Base-by-base conservation (phyloP, 2,888 invertebrate genomes). In the Blera fallax region DNA sequence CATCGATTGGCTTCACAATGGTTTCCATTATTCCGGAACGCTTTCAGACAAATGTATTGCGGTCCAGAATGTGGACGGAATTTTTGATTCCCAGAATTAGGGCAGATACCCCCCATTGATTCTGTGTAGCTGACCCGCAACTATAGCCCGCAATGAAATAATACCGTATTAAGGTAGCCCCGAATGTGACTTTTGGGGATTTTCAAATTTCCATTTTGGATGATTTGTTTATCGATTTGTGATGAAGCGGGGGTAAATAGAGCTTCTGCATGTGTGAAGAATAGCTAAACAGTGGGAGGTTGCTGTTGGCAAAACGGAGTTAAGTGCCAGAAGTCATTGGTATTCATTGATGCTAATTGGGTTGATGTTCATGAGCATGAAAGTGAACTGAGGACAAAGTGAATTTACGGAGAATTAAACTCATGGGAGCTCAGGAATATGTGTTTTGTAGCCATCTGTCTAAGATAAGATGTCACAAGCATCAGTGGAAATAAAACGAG, bases 1-100 rank as follows among this genome's bases (percentile, higher is more conserved):
- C 48, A 64, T 48, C 64, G 64, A 48, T 64, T 64, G 45, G 18
- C 11, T 62, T 10, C 60, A 43, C 43, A 27, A 40, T 21, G 16
- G 32, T n/a, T 62, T 8, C 16, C 10, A 11, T 45, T 62, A 65
- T 65, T 50, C 34, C 21, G 7, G 21, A 48, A 21, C n/a, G 48
- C 64, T 40, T 43, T 27, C 60, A 34, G 24, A 11, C 21, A 24
- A 29, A 32, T 29, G 48, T 18, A 27, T 45, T 45, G 18, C 11
- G 18, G 32, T 16, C 2, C 29, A 8, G 32, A 48, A 48, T 64
- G 48, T 50, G 64, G n/a, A 64, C 32, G 11, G 64, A 64, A 48
- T 64, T 21, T n/a, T n/a, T 62, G 64, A 48, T 34, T 32, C 48
- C 8, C 8, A 16, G 18, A 5, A 8, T n/a, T 27, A 14, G 18